A percentile compares a stretch with the other conserved stretches of the same genome.
Conservation (phyloP, 2,113 vertebrate genomes). For the Capreolus pygargus region DNA sequence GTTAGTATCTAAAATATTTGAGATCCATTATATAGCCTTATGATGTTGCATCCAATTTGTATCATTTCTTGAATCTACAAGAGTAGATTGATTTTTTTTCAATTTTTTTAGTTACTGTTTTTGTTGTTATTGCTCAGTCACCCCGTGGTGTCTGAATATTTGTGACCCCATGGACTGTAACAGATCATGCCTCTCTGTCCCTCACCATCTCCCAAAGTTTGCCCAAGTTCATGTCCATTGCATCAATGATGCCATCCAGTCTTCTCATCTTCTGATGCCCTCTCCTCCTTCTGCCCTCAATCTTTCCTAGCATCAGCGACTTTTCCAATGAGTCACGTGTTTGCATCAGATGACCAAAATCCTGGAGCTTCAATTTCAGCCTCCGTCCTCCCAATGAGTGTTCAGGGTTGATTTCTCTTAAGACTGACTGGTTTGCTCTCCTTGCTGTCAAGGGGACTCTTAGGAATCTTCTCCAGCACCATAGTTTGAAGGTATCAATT, state of each 20-base stretch:
- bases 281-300: not conserved
- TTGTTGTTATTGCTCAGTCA: not conserved
- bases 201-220: not conserved
- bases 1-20: not conserved
- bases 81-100: not conserved
- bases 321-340: not conserved
- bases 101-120: not conserved
- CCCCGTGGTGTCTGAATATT: not conserved
- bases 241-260: not conserved
- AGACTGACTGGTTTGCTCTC: not conserved
- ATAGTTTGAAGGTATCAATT: not conserved
- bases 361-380: not conserved
- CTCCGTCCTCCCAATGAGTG: not conserved
- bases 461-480: not conserved
- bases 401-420: not conserved
- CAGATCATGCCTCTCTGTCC: not conserved
- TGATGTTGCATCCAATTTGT: not conserved
- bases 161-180: not conserved
- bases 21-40: not conserved
- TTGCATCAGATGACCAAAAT: not conserved
- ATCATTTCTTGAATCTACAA: not conserved
- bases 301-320: not conserved
- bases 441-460: not conserved
- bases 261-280: not conserved
- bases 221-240: not conserved